A percentile compares a stretch with the other conserved stretches of the same genome.
Evolutionary conservation across 2,888 invertebrate species (phyloP).

Genomic region (Notocelia uddmanniana): DNA sequence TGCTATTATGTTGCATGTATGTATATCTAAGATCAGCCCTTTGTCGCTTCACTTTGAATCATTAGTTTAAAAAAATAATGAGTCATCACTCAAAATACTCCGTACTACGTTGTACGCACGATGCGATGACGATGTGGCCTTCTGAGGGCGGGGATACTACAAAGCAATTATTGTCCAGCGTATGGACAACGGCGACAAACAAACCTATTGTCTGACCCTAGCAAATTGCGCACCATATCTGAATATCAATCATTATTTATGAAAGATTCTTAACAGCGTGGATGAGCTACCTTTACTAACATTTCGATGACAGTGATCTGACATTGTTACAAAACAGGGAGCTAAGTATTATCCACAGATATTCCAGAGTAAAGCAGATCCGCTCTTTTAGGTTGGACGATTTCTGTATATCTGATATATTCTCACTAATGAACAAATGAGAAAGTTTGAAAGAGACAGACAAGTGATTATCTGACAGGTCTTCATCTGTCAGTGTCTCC

Average conservation of each 20-base stretch:
- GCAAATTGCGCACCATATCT: slow-evolving; percentile 6
- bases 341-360: no score
- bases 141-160: slow-evolving; percentile 43
- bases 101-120: slow-evolving; percentile 39
- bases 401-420: no score
- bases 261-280: background rate
- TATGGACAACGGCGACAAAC: slow-evolving; percentile 18
- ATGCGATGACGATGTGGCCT: slow-evolving; percentile 44
- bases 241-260: slow-evolving; percentile 6
- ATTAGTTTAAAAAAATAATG: slow-evolving; percentile 39
- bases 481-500: no score
- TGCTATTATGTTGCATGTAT: background rate
- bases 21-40: background rate
- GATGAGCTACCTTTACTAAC: background rate
- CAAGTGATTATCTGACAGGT: no score
- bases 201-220: slow-evolving; percentile 33
- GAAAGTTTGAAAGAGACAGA: no score
- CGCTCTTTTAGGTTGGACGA: no score
- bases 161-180: slow-evolving; percentile 39
- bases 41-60: slow-evolving; percentile 38
- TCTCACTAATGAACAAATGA: no score
- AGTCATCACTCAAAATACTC: slow-evolving; percentile 45
- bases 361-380: no score
- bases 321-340: background rate
- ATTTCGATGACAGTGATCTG: background rate